Conservation (phyloP, 2,888 invertebrate species). For the Isoperla grammatica region DNA sequence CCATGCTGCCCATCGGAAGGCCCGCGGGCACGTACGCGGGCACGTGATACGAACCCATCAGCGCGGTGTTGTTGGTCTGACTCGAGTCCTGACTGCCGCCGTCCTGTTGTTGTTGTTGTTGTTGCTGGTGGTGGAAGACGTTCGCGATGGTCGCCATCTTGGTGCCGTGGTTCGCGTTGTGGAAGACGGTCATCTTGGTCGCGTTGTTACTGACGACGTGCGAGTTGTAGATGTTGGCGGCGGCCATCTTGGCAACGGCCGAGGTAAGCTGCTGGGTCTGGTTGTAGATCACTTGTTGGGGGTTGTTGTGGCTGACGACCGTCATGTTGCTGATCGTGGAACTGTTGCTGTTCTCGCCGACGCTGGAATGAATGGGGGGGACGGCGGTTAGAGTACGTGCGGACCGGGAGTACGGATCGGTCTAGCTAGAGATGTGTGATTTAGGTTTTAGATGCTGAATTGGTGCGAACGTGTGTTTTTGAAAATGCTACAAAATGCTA, state of each 20-base stretch:
- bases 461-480: no score
- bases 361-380: no score
- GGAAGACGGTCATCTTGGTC: conserved; percentile 18
- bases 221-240: conserved; percentile 21
- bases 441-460: no score
- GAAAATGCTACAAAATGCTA: no score
- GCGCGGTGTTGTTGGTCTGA: conserved; percentile 13
- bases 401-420: no score
- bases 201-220: conserved; percentile 12
- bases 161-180: neutral
- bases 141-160: conserved; percentile 24
- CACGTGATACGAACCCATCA: conserved; percentile 28
- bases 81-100: conserved; percentile 21
- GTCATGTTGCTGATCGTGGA: conserved; percentile 9
- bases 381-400: no score
- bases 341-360: conserved; percentile 22
- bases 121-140: conserved; percentile 20
- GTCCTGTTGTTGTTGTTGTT: no score
- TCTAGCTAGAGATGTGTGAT: no score
- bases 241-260: conserved; percentile 21
- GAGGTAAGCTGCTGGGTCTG: conserved; percentile 17
- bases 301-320: conserved; percentile 3
- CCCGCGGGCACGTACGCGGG: conserved; percentile 27
- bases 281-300: conserved; percentile 1
- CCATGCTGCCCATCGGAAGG: conserved; percentile 29